Evolutionary conservation across 1,140 invertebrate species (phyloP), one percentile per base, ranked within the genome.

Genomic region (Drosophila punjabiensis): DNA sequence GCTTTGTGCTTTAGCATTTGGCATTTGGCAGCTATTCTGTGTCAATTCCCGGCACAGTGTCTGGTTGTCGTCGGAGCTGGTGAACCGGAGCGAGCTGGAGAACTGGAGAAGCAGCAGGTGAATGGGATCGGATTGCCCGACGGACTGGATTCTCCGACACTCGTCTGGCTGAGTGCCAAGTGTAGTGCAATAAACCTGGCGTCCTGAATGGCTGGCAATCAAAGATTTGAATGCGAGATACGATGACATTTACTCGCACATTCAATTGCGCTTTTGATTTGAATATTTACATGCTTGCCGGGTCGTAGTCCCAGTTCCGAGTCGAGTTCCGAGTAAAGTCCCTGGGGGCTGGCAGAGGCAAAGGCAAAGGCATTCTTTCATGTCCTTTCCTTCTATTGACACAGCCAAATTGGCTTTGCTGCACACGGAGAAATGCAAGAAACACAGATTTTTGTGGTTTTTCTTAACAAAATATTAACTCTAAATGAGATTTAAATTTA

Each of bases 211-310:
- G 81, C 76, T 91, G 83, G 88, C 88, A 91, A 91, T 91, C 88
- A 91, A 91, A 91, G 88, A 91, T 91, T 82, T 87, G 83, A 91
- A 91, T 91, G 88, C 78, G 52, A 91, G 88, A 91, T 91, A 91
- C 88, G 87, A 91, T 91, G 87, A 91, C 87, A 91, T 91, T 91
- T 90, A 88, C 84, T 87, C 81, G 83, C 82, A 87, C 82, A 91
- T 84, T 88, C 81, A 88, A 88, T 88, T 89, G 86, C 82, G 85
- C 85, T 89, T 89, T 89, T 89, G 79, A 89, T 89, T 89, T 89
- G 85, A 90, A 90, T 90, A 88, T 89, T 88, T 88, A 89, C 85
- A 88, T 89, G 85, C 75, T 79, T 65, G 52, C 59, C 37, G 47
- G 63, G 63, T 69, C 64, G 35, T 61, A 74, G 71, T 74, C 55